Percentiles rank a stretch among this genome's conserved stretches.
These are phyloP conservation scores for Pitta sordida DNA, from an alignment of 2,113 vertebrate species.

Conservation along the genomic window DNA sequence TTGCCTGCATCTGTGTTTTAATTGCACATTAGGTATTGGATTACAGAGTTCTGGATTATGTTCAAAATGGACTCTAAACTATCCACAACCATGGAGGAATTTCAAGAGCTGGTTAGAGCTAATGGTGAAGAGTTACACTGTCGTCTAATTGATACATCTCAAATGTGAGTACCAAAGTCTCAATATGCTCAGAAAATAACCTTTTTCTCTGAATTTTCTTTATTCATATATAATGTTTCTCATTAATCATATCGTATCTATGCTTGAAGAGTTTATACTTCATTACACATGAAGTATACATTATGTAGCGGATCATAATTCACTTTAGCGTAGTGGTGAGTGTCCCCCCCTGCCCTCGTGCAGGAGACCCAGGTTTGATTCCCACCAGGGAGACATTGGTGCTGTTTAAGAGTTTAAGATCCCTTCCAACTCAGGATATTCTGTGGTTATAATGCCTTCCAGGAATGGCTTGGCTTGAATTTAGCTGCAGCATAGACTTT, in stretches of 20 bases:
- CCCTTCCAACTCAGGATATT: no score
- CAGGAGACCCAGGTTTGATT: no score
- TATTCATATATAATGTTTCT: neutral
- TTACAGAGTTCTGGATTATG: constrained; percentile 95
- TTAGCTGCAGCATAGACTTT: neutral
- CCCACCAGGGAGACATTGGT: no score
- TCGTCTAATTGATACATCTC: constrained; percentile 89
- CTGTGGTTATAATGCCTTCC: no score
- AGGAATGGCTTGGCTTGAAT: neutral
- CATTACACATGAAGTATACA: neutral
- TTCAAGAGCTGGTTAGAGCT: constrained; percentile 86
- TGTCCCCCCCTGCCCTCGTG: no score
- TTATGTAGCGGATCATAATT: neutral
- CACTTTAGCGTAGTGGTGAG: no score
- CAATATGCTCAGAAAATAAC: neutral
- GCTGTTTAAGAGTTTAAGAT: no score
- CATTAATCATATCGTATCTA: neutral
- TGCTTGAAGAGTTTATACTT: neutral
- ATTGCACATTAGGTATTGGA: constrained; percentile 84
- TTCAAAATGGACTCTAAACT: constrained; percentile 89
- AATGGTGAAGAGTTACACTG: constrained; percentile 88
- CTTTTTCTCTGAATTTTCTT: neutral
- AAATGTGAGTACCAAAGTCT: constrained; percentile 84
- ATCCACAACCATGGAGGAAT: constrained; percentile 84
- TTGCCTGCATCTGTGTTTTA: neutral